Percentiles rank a stretch among this genome's conserved stretches.
Conservation (phyloP, 2,113 vertebrate genomes). For the Capra hircus region DNA sequence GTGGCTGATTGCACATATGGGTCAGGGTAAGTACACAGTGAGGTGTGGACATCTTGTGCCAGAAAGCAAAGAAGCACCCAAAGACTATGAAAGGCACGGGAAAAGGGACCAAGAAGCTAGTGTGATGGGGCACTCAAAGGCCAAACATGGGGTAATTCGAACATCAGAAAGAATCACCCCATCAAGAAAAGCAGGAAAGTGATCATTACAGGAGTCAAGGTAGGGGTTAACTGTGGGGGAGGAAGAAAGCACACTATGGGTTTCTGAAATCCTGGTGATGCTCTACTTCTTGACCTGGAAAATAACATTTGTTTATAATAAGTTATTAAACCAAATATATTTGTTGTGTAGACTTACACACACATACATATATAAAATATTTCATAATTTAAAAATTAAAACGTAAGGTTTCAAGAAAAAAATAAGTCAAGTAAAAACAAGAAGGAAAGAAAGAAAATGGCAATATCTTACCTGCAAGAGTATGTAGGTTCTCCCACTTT, state of each 20-base stretch:
- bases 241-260: background rate
- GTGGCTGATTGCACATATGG: background rate
- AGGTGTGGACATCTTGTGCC: background rate
- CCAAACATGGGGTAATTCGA: background rate
- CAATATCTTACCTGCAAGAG: conserved; percentile 91
- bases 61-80: background rate
- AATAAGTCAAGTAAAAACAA: conserved; percentile 1
- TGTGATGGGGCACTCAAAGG: background rate
- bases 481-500: conserved; percentile 98
- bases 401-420: background rate
- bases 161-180: background rate
- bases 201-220: background rate
- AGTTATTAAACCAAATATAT: background rate
- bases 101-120: background rate
- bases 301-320: background rate
- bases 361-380: background rate
- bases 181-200: background rate
- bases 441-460: background rate
- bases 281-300: background rate
- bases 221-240: background rate
- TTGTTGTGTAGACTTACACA: background rate
- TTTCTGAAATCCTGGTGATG: background rate
- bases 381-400: conserved; percentile 23
- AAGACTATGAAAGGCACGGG: background rate
- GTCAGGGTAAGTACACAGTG: background rate